phyloP scores from a whole-genome alignment of 2,113 vertebrate genomes.

The Enhydra lutris region DNA sequence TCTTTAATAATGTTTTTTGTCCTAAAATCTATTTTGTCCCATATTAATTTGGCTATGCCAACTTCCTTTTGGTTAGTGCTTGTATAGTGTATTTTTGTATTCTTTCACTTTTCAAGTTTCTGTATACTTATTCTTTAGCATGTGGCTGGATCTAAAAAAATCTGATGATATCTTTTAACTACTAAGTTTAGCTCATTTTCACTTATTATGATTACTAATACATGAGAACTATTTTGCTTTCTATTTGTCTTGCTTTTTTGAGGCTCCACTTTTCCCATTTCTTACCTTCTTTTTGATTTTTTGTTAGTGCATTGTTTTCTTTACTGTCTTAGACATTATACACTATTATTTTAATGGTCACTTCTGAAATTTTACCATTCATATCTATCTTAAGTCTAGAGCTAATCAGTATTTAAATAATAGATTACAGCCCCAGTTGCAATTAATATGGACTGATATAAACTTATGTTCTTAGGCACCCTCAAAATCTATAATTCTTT shows the following conservation, averaged over 20 bases:
- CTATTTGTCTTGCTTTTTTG: neutral
- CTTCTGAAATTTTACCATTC: slow-evolving; percentile 17
- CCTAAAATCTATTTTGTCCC: slow-evolving; percentile 16
- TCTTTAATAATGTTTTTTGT: neutral
- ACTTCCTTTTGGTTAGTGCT: neutral
- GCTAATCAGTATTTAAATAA: neutral
- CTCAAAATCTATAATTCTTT: slow-evolving; percentile 22
- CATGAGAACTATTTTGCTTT: neutral
- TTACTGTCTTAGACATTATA: neutral
- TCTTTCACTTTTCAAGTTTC: neutral
- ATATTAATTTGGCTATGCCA: neutral
- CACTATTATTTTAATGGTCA: slow-evolving; percentile 24
- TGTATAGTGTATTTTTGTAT: neutral
- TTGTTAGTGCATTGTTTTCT: neutral
- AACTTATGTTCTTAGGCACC: neutral
- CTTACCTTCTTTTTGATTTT: neutral
- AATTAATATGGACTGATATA: neutral
- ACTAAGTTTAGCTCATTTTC: slow-evolving; percentile 1
- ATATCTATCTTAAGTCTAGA: slow-evolving; percentile 17
- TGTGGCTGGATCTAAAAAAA: neutral
- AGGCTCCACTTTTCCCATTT: neutral
- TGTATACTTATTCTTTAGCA: neutral
- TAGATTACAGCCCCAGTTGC: neutral
- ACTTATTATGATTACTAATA: neutral
- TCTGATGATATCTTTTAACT: neutral